These are phyloP conservation scores for Pocillopora meandrina DNA, from an alignment of 92 coral and sea anemone genomes.

Conservation along the genomic window DNA sequence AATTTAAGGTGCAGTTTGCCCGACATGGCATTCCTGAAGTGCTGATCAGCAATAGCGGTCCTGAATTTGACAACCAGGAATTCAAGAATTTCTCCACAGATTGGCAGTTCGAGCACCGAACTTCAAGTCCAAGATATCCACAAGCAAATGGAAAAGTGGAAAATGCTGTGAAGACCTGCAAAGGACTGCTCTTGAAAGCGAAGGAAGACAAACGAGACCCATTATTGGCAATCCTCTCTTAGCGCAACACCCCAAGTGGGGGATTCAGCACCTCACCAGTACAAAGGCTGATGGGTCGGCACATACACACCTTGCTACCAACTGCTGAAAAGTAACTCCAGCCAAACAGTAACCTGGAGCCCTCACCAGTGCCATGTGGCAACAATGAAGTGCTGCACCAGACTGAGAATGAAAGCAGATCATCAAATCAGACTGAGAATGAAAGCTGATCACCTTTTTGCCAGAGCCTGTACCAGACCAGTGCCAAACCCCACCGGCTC, in stretches of 20 bases:
- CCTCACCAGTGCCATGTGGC: conserved; percentile 26
- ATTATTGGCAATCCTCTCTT: conserved; percentile 38
- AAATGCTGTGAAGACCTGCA: conserved; percentile 54
- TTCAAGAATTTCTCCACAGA: conserved; percentile 34
- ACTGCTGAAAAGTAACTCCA: conserved; percentile 28
- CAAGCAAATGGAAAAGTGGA: conserved; percentile 48
- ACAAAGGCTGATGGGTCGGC: conserved; percentile 46
- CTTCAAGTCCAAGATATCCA: conserved; percentile 57
- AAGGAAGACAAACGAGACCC: conserved; percentile 54
- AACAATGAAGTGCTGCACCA: conserved; percentile 10
- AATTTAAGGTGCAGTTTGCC: conserved; percentile 56
- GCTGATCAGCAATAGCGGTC: conserved; percentile 31
- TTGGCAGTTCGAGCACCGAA: conserved; percentile 42
- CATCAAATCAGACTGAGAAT: conserved; percentile 4
- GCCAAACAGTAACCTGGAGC: conserved; percentile 40
- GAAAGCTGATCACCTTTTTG: conserved; percentile 26
- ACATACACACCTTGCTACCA: conserved; percentile 26
- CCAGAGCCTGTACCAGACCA: conserved; percentile 26
- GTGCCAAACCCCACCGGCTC: not conserved
- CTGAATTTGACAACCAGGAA: conserved; percentile 38
- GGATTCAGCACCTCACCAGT: conserved; percentile 56
- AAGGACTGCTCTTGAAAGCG: conserved; percentile 54
- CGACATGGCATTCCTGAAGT: conserved; percentile 59
- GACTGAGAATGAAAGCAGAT: conserved; percentile 28
- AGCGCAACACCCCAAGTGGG: conserved; percentile 57